Evolutionary conservation across 2,888 invertebrate species (phyloP).

Genomic region (Phortica magna): DNA sequence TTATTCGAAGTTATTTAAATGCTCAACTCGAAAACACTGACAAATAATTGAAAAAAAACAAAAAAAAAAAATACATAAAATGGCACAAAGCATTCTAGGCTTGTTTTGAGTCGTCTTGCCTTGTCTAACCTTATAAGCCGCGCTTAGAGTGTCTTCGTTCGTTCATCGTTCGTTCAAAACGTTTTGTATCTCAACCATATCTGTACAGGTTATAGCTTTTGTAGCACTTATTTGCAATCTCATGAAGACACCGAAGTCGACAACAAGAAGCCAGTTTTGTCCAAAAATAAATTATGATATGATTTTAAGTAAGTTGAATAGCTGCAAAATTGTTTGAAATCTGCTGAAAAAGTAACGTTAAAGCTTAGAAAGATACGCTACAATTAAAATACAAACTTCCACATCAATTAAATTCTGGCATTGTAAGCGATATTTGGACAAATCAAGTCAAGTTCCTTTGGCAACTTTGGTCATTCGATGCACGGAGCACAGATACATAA

Average conservation of each 20-base stretch:
- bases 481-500: background rate
- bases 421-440: constrained; percentile 23
- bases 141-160: background rate
- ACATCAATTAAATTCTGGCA: constrained; percentile 7
- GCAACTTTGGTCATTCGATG: background rate
- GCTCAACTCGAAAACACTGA: constrained; percentile 3
- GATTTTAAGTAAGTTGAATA: background rate
- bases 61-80: background rate
- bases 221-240: constrained; percentile 9
- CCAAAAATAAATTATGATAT: constrained; percentile 16
- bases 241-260: background rate
- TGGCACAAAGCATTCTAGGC: background rate
- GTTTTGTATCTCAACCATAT: constrained; percentile 16
- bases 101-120: constrained; percentile 3
- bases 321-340: background rate
- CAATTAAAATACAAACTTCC: background rate
- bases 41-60: constrained; percentile 9
- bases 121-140: constrained; percentile 3
- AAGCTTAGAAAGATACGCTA: background rate
- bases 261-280: background rate
- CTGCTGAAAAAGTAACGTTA: background rate
- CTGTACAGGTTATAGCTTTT: constrained; percentile 15
- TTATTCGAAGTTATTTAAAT: constrained; percentile 17
- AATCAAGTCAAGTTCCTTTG: constrained; percentile 6
- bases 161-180: background rate